phyloP scores from a whole-genome alignment of 2,888 invertebrate species.

The Patella depressa region DNA sequence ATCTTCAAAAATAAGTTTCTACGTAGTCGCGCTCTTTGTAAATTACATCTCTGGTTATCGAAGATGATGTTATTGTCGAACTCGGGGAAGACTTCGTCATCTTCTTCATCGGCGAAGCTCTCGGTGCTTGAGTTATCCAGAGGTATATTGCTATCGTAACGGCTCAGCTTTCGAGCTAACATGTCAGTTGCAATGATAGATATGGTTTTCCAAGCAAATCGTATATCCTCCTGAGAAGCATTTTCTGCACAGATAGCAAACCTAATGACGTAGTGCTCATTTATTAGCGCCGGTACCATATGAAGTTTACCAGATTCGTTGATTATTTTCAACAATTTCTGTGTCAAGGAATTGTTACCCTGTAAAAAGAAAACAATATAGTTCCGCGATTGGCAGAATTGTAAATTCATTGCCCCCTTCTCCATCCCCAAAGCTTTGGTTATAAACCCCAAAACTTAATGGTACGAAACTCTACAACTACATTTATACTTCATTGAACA shows the following conservation, averaged over 20 bases:
- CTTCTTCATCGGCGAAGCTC: constrained; percentile 41
- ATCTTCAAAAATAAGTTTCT: constrained; percentile 69
- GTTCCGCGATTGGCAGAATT: no score
- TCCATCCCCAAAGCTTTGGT: no score
- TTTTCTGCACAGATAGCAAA: constrained; percentile 95
- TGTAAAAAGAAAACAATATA: constrained; percentile 26
- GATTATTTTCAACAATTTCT: constrained; percentile 90
- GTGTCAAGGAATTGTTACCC: constrained; percentile 84
- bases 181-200: constrained; percentile 44
- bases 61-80: constrained; percentile 57
- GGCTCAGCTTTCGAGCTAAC: constrained; percentile 25
- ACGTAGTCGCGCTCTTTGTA: constrained; percentile 53
- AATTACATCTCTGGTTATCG: constrained; percentile 55
- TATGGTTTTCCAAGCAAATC: constrained; percentile 72
- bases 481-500: no score
- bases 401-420: no score
- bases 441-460: no score
- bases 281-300: constrained; percentile 94
- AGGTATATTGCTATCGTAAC: constrained; percentile 33
- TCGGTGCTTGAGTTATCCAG: constrained; percentile 21
- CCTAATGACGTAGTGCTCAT: constrained; percentile 90
- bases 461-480: no score
- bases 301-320: constrained; percentile 96
- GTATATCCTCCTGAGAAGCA: constrained; percentile 84
- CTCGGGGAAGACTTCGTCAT: constrained; percentile 57